Base-by-base conservation (phyloP, 2,113 vertebrate genomes). In the Aspidoscelis tigris region DNA sequence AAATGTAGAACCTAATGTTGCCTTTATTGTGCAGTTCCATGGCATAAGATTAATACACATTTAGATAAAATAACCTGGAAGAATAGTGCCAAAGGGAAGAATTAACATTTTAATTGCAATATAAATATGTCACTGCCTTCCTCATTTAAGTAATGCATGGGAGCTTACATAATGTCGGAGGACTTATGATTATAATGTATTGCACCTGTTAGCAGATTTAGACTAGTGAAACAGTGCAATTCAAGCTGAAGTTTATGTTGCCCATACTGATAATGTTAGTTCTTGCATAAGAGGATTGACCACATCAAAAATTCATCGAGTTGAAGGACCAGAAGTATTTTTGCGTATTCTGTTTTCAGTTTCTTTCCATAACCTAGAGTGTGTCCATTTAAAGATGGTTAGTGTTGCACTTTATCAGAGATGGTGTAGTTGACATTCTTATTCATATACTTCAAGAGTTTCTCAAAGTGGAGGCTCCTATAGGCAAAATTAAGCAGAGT, bases 81-180 rank as follows among this genome's bases (percentile, higher is more conserved):
- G 85, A 80, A 88, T 82, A 74, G 44, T 78, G 89, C 91, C 88
- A 92, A 44, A 69, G 85, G 85, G 87, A 93, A 91, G 81, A 83
- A 88, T 94, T 87, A 93, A 83, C 86, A 74, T 93, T 95, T 95
- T 94, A 96, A 94, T 94, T 95, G 90, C 92, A 82, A 81, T 91
- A 93, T 93, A 93, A 93, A 94, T 93, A 91, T 79, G 86, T 85
- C 76, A 41, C 87, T 93, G 92, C 89, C 85, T 90, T 93, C 88
- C 88, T 91, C 93, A 94, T 91, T 93, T 80, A 74, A 89, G 80
- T 93, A 92, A 70, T 91, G 83, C 89, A 69, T 53, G 43, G 65
- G 79, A 88, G 81, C 82, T 92, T 94, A 66, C 86, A 86, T 83
- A 84, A 87, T 84, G 89, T 79, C 81, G 85, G 53, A 90, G 84